A percentile compares a stretch with the other conserved stretches of the same genome.
Evolutionary conservation across 2,888 invertebrate species (phyloP).

Genomic region (Kuschelorhynchus macadamiae): DNA sequence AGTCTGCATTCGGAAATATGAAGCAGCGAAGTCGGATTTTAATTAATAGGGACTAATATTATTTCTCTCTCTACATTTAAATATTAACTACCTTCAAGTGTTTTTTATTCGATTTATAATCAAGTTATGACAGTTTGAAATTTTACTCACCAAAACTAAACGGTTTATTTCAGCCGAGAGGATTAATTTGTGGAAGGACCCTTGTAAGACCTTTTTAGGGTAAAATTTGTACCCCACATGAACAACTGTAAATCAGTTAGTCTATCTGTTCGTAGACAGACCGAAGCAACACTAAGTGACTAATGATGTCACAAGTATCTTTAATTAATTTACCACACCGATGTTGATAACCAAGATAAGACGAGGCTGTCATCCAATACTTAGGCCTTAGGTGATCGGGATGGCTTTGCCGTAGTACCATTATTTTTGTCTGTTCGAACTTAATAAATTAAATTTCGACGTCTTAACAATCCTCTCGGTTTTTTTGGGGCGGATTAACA

Average conservation of each 20-base stretch:
- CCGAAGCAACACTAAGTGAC: conserved; percentile 64
- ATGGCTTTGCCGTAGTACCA: conserved; percentile 37
- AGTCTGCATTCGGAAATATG: no score
- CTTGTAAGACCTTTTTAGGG: conserved; percentile 42
- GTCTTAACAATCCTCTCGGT: conserved; percentile 49
- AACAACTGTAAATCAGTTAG: conserved; percentile 64
- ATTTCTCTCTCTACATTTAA: no score
- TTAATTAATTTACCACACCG: conserved; percentile 67
- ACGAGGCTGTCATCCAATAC: conserved; percentile 58
- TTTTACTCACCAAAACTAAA: no score
- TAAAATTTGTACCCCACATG: conserved; percentile 55
- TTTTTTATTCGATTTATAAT: no score
- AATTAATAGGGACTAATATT: no score
- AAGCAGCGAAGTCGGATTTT: no score
- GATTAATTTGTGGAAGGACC: conserved; percentile 36
- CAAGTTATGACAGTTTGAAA: no score
- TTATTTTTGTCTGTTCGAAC: conserved; percentile 49
- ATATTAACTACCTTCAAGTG: no score
- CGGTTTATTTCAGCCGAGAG: conserved; percentile 27
- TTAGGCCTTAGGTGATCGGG: conserved; percentile 38
- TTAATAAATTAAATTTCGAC: conserved; percentile 54
- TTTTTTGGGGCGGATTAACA: conserved; percentile 43
- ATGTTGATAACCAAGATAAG: conserved; percentile 65
- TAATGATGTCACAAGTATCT: conserved; percentile 66
- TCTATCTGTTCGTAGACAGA: conserved; percentile 64